Base-by-base conservation (phyloP, 2,797 vertebrate genomes). In the Sebastes goodei region DNA sequence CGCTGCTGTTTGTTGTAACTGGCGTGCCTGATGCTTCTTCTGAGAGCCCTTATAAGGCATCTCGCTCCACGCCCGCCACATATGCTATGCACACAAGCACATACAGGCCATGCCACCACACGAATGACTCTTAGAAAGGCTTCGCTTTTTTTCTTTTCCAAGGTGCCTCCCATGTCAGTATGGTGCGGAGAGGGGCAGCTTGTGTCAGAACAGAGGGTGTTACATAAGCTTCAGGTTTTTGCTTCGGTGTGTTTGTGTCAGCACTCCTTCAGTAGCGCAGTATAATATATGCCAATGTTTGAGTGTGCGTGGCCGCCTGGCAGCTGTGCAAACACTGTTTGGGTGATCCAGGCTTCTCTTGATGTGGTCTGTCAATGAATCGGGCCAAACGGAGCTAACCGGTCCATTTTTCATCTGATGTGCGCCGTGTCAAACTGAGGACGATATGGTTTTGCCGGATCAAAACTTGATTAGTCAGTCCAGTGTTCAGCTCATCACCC, bases 251-350 rank as follows among this genome's bases (percentile, higher is more conserved):
- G 61, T 89, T 84, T 78, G 80, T 92, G 93, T 94, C 93, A 94
- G 92, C 89, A 86, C 81, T 88, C 75, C 78, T 87, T 88, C 81
- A 86, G 87, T 89, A 82, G 89, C 72, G 71, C 85, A 62, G 83
- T 85, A 86, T 91, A 92, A 93, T 89, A 85, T 88, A 87, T 89
- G 91, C 88, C 86, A 79, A 63, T 91, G 89, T 93, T 88, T 90
- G 87, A 88, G 85, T 73, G 88, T 80, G 87, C 74, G 11, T 86
- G 84, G 90, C 91, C 73, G 84, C 83, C 89, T 94, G 92, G 94
- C 94, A 96, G 95, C 96, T 96, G 95, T 94, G 93, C 91, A 96
- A 96, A 96, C 94, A 96, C 81, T 83, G 82, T 90, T 88, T 90
- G 88, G 92, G 92, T 85, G 89, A 94, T 93, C 89, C 79, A 61